phyloP scores from a whole-genome alignment of 2,888 invertebrate genomes.

The Linnaemya tessellans region DNA sequence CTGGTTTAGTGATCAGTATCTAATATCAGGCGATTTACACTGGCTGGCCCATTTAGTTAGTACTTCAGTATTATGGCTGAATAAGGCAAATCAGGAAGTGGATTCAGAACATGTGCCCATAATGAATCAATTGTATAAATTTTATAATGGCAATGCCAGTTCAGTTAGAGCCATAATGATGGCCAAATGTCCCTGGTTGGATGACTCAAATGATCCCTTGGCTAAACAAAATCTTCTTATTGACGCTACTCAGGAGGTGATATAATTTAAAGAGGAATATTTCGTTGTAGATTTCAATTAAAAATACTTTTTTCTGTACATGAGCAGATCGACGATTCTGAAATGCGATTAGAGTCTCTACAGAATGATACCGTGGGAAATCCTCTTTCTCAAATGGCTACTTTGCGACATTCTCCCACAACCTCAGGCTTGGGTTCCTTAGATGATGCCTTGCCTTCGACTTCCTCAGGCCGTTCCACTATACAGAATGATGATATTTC shows the following conservation, averaged over 20 bases:
- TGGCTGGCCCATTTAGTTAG: constrained; percentile 91
- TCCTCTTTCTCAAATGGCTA: constrained; percentile 79
- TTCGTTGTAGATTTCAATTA: not conserved
- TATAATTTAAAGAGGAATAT: not conserved
- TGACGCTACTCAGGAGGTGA: constrained; percentile 42
- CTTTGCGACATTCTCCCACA: constrained; percentile 73
- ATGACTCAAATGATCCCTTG: constrained; percentile 79
- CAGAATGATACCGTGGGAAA: constrained; percentile 76
- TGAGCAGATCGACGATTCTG: constrained; percentile 43
- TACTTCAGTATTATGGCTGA: constrained; percentile 90
- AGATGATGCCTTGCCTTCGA: constrained; percentile 65
- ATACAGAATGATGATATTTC: constrained; percentile 75
- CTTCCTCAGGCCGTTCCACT: constrained; percentile 39
- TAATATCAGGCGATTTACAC: constrained; percentile 91
- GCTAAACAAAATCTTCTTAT: constrained; percentile 48
- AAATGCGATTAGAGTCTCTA: constrained; percentile 54
- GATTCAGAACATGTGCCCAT: constrained; percentile 91
- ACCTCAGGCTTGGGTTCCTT: constrained; percentile 75
- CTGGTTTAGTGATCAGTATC: constrained; percentile 93
- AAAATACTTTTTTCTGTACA: not conserved
- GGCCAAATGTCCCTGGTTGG: constrained; percentile 86
- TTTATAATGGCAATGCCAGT: constrained; percentile 92
- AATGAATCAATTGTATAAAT: constrained; percentile 88
- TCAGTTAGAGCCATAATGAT: constrained; percentile 91
- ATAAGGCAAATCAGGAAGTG: constrained; percentile 92